Evolutionary conservation across 1,140 invertebrate genomes (phyloP).

Genomic region (Lordiphosa clarofinis): DNA sequence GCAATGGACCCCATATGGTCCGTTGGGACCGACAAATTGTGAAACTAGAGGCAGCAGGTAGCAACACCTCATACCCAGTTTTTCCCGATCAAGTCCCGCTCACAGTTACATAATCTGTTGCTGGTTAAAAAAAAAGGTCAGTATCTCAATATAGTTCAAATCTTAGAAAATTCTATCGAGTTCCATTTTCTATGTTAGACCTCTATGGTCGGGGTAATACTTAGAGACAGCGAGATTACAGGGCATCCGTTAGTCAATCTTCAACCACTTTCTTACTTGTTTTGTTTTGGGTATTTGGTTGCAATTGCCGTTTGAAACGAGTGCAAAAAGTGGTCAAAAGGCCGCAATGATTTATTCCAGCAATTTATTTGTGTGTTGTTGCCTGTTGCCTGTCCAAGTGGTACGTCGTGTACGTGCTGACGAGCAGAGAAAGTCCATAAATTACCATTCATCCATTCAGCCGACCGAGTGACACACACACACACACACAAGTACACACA

Average conservation of each 20-base stretch:
- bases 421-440: slow-evolving; percentile 76
- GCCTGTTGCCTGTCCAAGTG: slow-evolving; percentile 14
- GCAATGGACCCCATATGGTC: no score
- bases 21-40: no score
- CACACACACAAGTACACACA: slow-evolving; percentile 24
- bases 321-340: slow-evolving; percentile 73
- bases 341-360: slow-evolving; percentile 73
- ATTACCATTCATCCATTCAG: slow-evolving; percentile 45
- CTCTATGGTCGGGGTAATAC: no score
- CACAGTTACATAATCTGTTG: no score
- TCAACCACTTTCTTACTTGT: slow-evolving; percentile 16
- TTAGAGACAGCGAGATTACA: no score
- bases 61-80: no score
- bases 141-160: no score
- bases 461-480: slow-evolving; percentile 64
- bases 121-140: no score
- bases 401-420: slow-evolving; percentile 76
- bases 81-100: no score
- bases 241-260: slow-evolving; percentile 7
- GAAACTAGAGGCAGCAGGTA: no score
- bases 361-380: slow-evolving; percentile 68
- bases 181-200: no score
- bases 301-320: slow-evolving; percentile 63
- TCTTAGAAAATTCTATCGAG: no score
- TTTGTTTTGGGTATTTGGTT: slow-evolving; percentile 9